phyloP scores from a whole-genome alignment of 2,113 vertebrate genomes.

The Catharus bicknelli region DNA sequence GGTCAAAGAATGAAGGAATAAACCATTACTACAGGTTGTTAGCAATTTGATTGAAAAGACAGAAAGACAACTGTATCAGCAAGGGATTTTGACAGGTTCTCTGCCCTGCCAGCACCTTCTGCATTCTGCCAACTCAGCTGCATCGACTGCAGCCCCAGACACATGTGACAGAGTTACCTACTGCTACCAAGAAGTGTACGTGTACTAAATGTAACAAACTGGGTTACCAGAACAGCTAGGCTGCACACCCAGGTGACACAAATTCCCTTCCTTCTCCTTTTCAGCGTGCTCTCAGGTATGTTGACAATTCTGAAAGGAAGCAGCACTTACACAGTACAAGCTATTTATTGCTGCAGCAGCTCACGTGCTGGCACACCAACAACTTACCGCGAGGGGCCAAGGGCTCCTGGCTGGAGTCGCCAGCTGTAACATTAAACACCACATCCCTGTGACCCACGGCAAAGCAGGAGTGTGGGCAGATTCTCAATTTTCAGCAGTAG shows the following conservation, averaged over 20 bases:
- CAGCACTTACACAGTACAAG: rapidly evolving
- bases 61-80: not conserved
- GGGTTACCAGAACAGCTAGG: not conserved
- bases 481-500: not conserved
- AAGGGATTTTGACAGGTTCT: not conserved
- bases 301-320: not conserved
- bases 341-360: not conserved
- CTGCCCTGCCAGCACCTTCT: not conserved
- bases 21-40: not conserved
- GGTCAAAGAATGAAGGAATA: not conserved
- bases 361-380: not conserved
- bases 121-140: not conserved
- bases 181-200: not conserved
- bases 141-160: not conserved
- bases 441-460: rapidly evolving
- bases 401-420: rapidly evolving
- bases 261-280: not conserved
- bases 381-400: not conserved
- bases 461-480: not conserved
- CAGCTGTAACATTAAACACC: not conserved
- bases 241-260: not conserved
- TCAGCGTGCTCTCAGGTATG: rapidly evolving
- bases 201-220: not conserved
- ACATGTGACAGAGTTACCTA: not conserved
- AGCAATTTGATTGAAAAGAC: not conserved